Evolutionary conservation across 2,888 invertebrate genomes (phyloP), one percentile per base, ranked within the genome.

Genomic region (Pseudococcus longispinus): DNA sequence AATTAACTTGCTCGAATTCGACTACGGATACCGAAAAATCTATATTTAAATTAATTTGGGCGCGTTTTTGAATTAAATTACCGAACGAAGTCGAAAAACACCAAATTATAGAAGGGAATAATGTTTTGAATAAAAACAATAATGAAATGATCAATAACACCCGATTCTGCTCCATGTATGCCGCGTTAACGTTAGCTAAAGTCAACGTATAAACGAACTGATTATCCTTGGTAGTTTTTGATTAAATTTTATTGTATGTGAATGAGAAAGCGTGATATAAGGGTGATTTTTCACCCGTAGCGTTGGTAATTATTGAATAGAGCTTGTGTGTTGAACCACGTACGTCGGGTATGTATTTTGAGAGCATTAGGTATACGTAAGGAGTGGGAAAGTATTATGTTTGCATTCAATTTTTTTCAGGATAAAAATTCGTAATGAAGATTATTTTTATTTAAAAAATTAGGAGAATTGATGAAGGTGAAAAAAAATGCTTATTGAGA

Each of bases 51-150:
- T 77, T 77, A 77, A 77, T 77, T 77, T 37, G 8, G 37, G 26
- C 77, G 8, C 18, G 32, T 37, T 77, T 77, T 77, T n/a, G 29
- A 32, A 37, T 77, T 77, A 15, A 77, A n/a, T 77, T 37, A n/a
- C 32, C 9, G 77, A 37, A 18, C n/a, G 77, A 77, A 77, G 18
- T 8, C 20, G 26, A 23, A 26, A 65, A 65, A 23, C 3, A 46
- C 46, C 46, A 46, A 15, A 37, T 37, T 29, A 29, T 70, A 29
- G 26, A 37, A 15, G 9, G n/a, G n/a, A 37, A 37, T n/a, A 37
- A 77, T 77, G 77, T 77, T 77, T 32, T 77, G 77, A 29, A 37
- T 77, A 37, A 77, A 77, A 77, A 77, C 77, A 77, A 77, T 37
- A n/a, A 77, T 77, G n/a, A 77, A 65, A 37, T 77, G 32, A 77